phyloP scores from a whole-genome alignment of 1,140 invertebrate genomes.

The Leptinotarsa undecemlineata region DNA sequence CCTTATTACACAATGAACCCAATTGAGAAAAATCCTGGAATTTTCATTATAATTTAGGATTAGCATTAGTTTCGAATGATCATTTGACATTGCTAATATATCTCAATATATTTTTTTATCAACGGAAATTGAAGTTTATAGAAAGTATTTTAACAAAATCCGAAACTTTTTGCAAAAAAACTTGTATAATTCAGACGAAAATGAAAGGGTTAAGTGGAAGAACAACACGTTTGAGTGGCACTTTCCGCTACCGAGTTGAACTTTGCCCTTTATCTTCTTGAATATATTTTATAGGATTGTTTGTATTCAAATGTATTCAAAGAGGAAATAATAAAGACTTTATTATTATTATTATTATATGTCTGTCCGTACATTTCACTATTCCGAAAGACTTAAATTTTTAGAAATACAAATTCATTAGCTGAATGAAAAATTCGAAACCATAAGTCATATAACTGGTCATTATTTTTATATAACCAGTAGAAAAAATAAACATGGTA shows the following conservation, averaged over 20 bases:
- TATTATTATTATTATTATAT: too few species aligned
- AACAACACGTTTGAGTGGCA: too few species aligned
- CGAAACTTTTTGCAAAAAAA: background rate
- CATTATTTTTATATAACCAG: constrained; percentile 15
- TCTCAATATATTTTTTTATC: constrained; percentile 34
- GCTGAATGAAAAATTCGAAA: constrained; percentile 13
- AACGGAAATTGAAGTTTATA: constrained; percentile 14
- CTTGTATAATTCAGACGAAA: background rate
- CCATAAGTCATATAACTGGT: constrained; percentile 28
- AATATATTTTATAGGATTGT: too few species aligned
- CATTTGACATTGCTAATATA: too few species aligned
- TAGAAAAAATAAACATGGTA: constrained; percentile 27
- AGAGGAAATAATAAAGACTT: too few species aligned
- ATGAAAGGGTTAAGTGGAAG: too few species aligned
- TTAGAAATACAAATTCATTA: constrained; percentile 25
- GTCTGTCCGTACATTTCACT: constrained; percentile 12
- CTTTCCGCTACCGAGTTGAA: too few species aligned
- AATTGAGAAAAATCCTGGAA: too few species aligned
- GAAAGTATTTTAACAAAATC: constrained; percentile 5
- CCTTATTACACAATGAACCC: too few species aligned
- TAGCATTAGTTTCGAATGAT: too few species aligned
- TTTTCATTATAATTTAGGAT: constrained; percentile 21
- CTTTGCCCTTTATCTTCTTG: too few species aligned
- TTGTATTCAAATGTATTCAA: too few species aligned
- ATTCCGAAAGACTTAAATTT: constrained; percentile 31